Evolutionary conservation across 2,888 invertebrate genomes (phyloP).

Genomic region (Macaria liturata): DNA sequence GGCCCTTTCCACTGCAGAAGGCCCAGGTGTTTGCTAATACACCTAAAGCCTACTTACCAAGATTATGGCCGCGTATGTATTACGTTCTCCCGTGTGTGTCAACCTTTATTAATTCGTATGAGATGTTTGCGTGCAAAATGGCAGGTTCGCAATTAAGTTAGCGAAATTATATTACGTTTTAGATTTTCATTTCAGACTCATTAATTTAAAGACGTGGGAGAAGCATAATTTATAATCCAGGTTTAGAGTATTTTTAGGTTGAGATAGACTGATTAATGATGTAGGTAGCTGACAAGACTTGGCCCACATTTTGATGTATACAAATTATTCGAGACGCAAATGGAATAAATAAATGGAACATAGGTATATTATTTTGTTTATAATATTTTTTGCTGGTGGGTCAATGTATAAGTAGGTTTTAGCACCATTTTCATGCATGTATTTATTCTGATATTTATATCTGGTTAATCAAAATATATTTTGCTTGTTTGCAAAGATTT

Average conservation of each 20-base stretch:
- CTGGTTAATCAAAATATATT: too few species aligned
- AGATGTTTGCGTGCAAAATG: slow-evolving; percentile 10
- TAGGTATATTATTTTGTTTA: too few species aligned
- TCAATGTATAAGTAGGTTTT: too few species aligned
- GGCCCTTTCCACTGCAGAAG: slow-evolving; percentile 29
- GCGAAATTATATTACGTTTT: slow-evolving; percentile 7
- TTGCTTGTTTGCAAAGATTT: too few species aligned
- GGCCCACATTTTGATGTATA: too few species aligned
- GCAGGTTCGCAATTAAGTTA: slow-evolving; percentile 11
- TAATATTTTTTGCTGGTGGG: too few species aligned
- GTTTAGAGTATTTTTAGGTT: slow-evolving; percentile 9
- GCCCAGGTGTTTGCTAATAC: slow-evolving; percentile 26
- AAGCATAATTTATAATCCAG: slow-evolving; percentile 8
- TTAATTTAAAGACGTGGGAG: slow-evolving; percentile 8
- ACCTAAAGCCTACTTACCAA: slow-evolving; percentile 16
- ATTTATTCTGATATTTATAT: too few species aligned
- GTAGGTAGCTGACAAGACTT: not conserved
- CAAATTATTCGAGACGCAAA: too few species aligned
- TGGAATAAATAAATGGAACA: too few species aligned
- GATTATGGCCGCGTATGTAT: slow-evolving; percentile 9
- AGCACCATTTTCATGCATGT: too few species aligned
- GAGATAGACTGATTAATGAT: slow-evolving; percentile 9
- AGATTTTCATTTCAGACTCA: slow-evolving; percentile 7
- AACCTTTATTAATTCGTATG: slow-evolving; percentile 17
- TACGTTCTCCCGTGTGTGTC: slow-evolving; percentile 2